Evolutionary conservation across 2,797 vertebrate genomes (phyloP), one percentile per base, ranked within the genome.

Genomic region (Synaphobranchus kaupii): DNA sequence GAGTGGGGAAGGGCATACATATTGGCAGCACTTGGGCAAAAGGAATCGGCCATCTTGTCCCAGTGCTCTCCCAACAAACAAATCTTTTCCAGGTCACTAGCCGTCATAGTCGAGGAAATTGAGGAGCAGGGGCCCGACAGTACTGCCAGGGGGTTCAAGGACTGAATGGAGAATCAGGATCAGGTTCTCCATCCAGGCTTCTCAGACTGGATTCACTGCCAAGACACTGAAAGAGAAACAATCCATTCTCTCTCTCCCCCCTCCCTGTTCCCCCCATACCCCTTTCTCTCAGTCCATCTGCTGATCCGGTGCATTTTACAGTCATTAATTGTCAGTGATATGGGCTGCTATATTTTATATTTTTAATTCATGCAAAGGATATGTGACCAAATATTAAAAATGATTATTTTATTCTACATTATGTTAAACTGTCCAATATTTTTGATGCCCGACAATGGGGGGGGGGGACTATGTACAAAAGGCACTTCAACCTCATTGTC

Each of bases 61-160:
- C 86, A 86, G 84, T 52, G 66, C 48, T 47, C 87, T 89, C 85
- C 71, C 78, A 84, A 86, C 86, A 88, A 86, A 63, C 54, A 15
- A 91, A 93, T 95, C 63, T 89, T 71, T 94, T 94, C 91, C 92
- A 93, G 93, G 94, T 94, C 94, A 94, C 44, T 87, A 91, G 87
- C 63, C 88, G 80, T 87, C 82, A 39, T 63, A 71, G 73, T 48
- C 76, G 39, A 56, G 73, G 47, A 81, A 85, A 87, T 22, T 17
- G 56, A 73, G 85, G 73, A 39, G 39, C 39, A 39, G 39, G 39
- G 39, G 39, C 39, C 71, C 56, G 25, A 28, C 22, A 85, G 47
- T 58, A 52, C 44, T 71, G 50, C 81, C 71, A 25, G 22, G 58
- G 78, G 73, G 20, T 52, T 48, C 58, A 34, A 31, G 20, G 31